Percentiles rank a stretch among this genome's conserved stretches.
Conservation (phyloP, 2,113 vertebrate genomes). For the Ginglymostoma cirratum region DNA sequence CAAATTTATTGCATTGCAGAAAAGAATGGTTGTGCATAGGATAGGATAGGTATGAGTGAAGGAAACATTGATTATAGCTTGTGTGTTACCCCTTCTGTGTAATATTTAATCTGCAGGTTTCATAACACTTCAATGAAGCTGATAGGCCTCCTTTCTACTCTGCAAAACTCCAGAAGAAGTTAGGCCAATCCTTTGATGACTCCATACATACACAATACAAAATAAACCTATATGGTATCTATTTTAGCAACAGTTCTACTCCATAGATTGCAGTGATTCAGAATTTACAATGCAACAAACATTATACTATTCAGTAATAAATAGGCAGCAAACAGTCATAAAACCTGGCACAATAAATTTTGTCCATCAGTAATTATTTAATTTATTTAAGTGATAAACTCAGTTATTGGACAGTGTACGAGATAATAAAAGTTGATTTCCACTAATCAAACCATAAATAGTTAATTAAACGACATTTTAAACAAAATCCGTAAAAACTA, state of each 20-base stretch:
- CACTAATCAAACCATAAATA: slow-evolving; percentile 26
- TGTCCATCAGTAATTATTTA: slow-evolving; percentile 20
- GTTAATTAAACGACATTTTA: slow-evolving; percentile 18
- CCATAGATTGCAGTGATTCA: not conserved
- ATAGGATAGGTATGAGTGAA: not conserved
- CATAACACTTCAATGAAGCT: not conserved
- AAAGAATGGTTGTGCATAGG: not conserved
- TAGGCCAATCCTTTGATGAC: not conserved
- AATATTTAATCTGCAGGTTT: not conserved
- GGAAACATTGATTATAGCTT: not conserved
- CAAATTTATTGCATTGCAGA: not conserved
- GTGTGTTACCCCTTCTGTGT: not conserved
- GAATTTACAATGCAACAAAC: slow-evolving; percentile 28
- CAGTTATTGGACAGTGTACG: not conserved
- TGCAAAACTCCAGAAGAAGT: not conserved
- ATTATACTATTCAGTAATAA: slow-evolving; percentile 31
- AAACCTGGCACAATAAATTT: slow-evolving; percentile 28
- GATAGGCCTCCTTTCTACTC: not conserved
- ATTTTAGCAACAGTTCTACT: slow-evolving; percentile 10
- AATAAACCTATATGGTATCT: not conserved
- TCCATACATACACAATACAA: not conserved
- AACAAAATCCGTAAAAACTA: not conserved
- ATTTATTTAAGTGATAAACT: slow-evolving; percentile 28
- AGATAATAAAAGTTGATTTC: slow-evolving; percentile 28
- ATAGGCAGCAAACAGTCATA: not conserved